These are phyloP conservation scores for Pocillopora grandis DNA, from an alignment of 92 coral and sea anemone species.

Conservation along the genomic window DNA sequence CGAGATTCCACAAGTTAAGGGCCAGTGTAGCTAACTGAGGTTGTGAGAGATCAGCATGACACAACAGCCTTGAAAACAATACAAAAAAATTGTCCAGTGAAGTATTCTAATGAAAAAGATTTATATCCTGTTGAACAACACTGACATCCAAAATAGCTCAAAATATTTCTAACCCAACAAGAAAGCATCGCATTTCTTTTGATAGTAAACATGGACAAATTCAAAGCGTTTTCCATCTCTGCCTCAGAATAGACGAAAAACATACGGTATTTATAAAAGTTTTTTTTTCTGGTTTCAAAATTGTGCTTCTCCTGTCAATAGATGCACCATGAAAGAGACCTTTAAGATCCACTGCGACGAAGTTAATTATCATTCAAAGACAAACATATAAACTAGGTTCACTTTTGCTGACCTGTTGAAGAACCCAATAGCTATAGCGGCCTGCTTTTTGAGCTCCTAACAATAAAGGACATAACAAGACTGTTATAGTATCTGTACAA, in stretches of 20 bases:
- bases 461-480: not conserved
- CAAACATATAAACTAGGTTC: not conserved
- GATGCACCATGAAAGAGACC: too few species aligned
- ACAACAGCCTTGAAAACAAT: conserved; percentile 54
- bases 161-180: not conserved
- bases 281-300: too few species aligned
- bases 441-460: conserved; percentile 86
- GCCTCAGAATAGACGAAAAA: too few species aligned
- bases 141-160: not conserved
- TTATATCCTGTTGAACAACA: not conserved
- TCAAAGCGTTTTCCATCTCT: too few species aligned
- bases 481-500: not conserved
- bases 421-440: conserved; percentile 89
- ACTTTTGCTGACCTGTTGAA: conserved; percentile 74
- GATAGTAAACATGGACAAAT: too few species aligned
- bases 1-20: conserved; percentile 88
- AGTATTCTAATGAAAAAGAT: not conserved
- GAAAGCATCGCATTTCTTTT: not conserved
- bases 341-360: too few species aligned
- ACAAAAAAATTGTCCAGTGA: not conserved
- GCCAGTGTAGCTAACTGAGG: conserved; percentile 76
- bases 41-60: conserved; percentile 80
- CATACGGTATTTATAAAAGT: too few species aligned
- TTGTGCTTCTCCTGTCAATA: too few species aligned
- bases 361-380: too few species aligned